Evolutionary conservation across 2,888 invertebrate species (phyloP).

Genomic region (Troilus luridus): DNA sequence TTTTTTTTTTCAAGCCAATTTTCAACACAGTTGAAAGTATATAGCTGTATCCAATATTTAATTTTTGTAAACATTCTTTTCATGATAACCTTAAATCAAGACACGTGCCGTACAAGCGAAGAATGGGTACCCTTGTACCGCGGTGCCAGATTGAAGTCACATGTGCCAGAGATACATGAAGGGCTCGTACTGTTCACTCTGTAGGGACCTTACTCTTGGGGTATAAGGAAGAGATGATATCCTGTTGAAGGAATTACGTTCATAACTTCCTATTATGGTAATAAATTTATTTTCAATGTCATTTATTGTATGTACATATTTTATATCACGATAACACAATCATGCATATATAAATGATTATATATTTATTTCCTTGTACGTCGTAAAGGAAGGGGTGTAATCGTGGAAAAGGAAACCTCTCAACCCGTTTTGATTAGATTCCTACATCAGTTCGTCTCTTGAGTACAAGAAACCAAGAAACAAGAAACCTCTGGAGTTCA

Average conservation of each 20-base stretch:
- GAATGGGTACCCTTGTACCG: neutral
- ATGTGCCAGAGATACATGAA: neutral
- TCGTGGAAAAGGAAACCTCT: no score
- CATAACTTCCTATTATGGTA: neutral
- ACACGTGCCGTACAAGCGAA: neutral
- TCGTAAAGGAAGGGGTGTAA: no score
- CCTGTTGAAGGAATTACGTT: neutral
- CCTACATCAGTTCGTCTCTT: no score
- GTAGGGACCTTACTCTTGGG: neutral
- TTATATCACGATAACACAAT: no score
- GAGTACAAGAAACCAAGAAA: no score
- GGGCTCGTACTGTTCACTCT: neutral
- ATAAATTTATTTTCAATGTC: no score
- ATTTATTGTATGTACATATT: no score
- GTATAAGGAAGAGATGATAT: neutral
- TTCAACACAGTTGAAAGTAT: neutral
- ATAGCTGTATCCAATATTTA: neutral
- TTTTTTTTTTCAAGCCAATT: neutral
- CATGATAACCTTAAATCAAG: neutral
- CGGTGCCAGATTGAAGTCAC: neutral
- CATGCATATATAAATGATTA: no score
- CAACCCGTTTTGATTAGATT: no score
- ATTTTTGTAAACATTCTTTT: neutral
- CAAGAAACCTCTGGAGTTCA: no score
- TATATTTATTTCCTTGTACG: no score